These are phyloP conservation scores for Rugalucina vietnamica DNA, from an alignment of 2,888 invertebrate genomes.

Conservation along the genomic window DNA sequence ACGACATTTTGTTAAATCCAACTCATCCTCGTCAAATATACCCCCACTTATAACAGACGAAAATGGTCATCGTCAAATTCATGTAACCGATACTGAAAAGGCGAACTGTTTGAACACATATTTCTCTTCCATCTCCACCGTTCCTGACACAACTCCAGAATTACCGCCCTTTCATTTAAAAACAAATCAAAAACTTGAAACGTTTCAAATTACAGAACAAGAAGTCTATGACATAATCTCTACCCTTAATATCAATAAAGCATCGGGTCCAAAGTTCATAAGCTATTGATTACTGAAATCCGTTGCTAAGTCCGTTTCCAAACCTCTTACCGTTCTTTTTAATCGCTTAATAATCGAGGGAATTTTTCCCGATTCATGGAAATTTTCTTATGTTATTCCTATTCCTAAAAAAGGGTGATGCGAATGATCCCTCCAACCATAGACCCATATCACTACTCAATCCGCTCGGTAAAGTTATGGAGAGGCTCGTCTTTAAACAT, in stretches of 20 bases:
- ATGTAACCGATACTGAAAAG: neutral
- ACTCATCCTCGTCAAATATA: neutral
- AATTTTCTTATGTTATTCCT: neutral
- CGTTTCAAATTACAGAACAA: neutral
- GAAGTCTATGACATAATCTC: neutral
- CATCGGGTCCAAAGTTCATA: neutral
- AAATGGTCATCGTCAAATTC: neutral
- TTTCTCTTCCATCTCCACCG: neutral
- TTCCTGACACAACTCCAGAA: neutral
- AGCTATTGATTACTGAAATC: neutral
- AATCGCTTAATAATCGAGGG: neutral
- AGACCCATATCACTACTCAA: conserved; percentile 31
- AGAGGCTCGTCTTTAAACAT: conserved; percentile 22
- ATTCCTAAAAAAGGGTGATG: neutral
- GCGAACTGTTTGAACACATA: neutral
- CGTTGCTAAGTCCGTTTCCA: neutral
- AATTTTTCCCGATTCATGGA: neutral
- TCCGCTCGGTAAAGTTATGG: conserved; percentile 14
- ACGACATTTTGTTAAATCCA: neutral
- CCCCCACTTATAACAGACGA: neutral
- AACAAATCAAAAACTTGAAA: neutral
- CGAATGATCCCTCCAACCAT: too few species aligned
- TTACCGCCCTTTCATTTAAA: neutral
- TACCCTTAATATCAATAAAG: neutral
- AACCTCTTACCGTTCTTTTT: neutral